Evolutionary conservation across 2,113 vertebrate genomes (phyloP), one percentile per base, ranked within the genome.

Genomic region (Panthera uncia): DNA sequence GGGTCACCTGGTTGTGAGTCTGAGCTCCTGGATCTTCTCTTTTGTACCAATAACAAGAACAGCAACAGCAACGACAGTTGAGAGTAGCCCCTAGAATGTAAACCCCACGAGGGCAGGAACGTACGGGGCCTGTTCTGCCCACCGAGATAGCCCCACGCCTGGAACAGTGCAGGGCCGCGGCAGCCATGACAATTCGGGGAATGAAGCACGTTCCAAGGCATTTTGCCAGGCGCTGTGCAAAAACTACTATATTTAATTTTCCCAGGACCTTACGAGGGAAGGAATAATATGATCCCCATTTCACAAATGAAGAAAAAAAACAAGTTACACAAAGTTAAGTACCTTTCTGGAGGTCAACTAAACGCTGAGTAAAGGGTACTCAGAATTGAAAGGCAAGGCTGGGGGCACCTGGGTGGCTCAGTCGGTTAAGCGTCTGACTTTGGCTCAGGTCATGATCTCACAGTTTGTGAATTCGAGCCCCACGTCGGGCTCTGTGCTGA

Each of bases 81-180:
- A 78, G 36, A 25, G 13, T 6, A 48, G 10, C 41, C 10, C 57
- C 31, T 16, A 11, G 50, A 38, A 19, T 0, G 14, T 1, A 50
- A 57, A 21, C 81, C 15, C 45, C 1, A 0, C 0, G 45, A 55
- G 50, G 38, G 25, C 9, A 29, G 52, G 61, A 13, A n/a, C 27
- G 27, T 1, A 13, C 73, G 1, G 3, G 36, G 50, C 48, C 68
- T 36, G 1, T 11, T 21, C 57, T 71, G 25, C 2, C 15, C 55
- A 25, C 36, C 4, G n/a, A 3, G 3, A 36, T 0, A 84, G 41
- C n/a, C 55, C 4, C 3, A 27, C 0, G 3, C 45, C 57, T 2
- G 10, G 52, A 38, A 16, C 7, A 3, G 29, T 19, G 52, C 33
- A 6, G 18, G 15, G 55, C 65, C 27, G 10, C 0, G 1, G 18